Percentiles rank a stretch among this genome's conserved stretches.
These are phyloP conservation scores for Megalopta genalis DNA, from an alignment of 1,140 invertebrate species.

Conservation along the genomic window DNA sequence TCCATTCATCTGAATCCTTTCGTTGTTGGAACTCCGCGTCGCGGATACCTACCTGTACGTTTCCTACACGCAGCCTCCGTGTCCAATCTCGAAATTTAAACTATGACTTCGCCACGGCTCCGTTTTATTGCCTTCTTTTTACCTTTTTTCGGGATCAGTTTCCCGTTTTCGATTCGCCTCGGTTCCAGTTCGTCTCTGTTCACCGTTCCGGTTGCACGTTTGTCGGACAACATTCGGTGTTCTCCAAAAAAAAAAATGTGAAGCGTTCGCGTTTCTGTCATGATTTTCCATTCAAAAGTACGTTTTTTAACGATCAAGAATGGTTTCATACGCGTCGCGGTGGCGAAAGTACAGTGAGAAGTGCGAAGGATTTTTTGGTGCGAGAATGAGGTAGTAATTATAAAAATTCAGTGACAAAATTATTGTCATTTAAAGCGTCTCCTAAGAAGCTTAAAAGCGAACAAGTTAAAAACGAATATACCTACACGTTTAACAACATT, in stretches of 20 bases:
- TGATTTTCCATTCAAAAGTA: rapidly evolving
- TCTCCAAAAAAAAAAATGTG: not conserved
- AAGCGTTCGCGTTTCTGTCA: too few relatives aligned
- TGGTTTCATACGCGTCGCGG: not conserved
- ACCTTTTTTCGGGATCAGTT: conserved; percentile 30
- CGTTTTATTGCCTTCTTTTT: conserved; percentile 61
- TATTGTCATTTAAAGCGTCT: too few relatives aligned
- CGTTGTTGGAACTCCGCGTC: conserved; percentile 31
- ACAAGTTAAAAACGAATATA: too few relatives aligned
- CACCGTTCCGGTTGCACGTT: not conserved
- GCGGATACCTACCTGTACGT: conserved; percentile 32
- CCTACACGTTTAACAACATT: too few relatives aligned
- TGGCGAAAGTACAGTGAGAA: not conserved
- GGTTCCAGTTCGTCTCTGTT: conserved; percentile 25
- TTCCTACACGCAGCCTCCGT: conserved; percentile 22
- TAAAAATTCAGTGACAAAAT: not conserved
- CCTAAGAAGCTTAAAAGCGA: too few relatives aligned
- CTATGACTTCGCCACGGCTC: not conserved
- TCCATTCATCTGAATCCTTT: conserved; percentile 57
- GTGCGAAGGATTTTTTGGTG: not conserved
- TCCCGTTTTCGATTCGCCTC: conserved; percentile 22
- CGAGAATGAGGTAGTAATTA: not conserved
- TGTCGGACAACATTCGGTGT: not conserved
- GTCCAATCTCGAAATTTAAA: conserved; percentile 30
- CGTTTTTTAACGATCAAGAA: not conserved